Evolutionary conservation across 1,140 invertebrate species (phyloP).

Genomic region (Proales similis): DNA sequence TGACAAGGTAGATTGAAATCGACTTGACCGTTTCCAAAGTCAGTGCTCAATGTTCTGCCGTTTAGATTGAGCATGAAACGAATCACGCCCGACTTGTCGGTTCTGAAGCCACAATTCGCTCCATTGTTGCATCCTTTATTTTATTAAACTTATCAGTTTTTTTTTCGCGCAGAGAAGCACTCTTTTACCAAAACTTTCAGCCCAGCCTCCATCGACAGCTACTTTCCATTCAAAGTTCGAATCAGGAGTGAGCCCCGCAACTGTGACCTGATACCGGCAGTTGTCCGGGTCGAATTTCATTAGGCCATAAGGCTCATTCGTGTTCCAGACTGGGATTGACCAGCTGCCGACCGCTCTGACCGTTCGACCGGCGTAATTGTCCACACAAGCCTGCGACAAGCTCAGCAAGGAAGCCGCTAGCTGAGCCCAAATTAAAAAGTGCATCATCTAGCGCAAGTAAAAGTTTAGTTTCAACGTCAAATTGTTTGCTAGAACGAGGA

Average conservation of each 20-base stretch:
- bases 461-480: no score
- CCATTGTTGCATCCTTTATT: constrained; percentile 35
- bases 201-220: constrained; percentile 15
- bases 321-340: constrained; percentile 21
- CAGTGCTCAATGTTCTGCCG: background rate
- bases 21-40: constrained; percentile 5
- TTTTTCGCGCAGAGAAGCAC: no score
- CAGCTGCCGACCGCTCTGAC: constrained; percentile 22
- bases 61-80: constrained; percentile 12
- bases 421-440: no score
- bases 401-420: no score
- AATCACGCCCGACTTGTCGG: constrained; percentile 5
- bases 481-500: no score
- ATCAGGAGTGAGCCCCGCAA: constrained; percentile 7
- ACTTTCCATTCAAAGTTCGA: constrained; percentile 24
- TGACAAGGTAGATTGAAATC: constrained; percentile 9
- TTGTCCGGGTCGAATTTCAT: constrained; percentile 7
- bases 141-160: background rate
- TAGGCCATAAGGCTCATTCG: constrained; percentile 8
- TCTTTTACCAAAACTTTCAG: constrained; percentile 11
- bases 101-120: constrained; percentile 26
- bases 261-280: constrained; percentile 2
- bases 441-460: no score
- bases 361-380: constrained; percentile 2
- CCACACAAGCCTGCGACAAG: constrained; percentile 4